Percentiles rank a stretch among this genome's conserved stretches.
Conservation (phyloP, 2,888 invertebrate species). For the Cosmorhoe ocellata region DNA sequence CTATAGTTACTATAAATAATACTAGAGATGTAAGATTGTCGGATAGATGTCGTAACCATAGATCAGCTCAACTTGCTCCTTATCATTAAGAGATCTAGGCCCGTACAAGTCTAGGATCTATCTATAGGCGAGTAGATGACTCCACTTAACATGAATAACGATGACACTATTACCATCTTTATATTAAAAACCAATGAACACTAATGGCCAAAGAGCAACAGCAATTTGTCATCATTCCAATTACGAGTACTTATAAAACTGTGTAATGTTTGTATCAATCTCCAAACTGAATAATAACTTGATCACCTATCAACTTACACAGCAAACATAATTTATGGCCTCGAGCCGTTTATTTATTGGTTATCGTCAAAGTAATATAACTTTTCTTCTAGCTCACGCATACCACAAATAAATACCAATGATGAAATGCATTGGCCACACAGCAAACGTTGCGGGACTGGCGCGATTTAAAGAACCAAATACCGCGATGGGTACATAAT, state of each 20-base stretch:
- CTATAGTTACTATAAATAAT: too few species aligned
- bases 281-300: slow-evolving; percentile 17
- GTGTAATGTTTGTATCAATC: slow-evolving; percentile 14
- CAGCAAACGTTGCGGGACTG: background rate
- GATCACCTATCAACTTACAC: slow-evolving; percentile 26
- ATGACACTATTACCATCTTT: background rate
- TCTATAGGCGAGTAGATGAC: background rate
- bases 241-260: slow-evolving; percentile 5
- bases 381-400: slow-evolving; percentile 12
- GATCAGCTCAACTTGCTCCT: too few species aligned
- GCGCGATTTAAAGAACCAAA: too few species aligned
- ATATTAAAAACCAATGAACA: background rate
- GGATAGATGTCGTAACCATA: too few species aligned
- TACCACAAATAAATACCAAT: slow-evolving; percentile 10
- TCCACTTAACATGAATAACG: background rate
- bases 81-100: too few species aligned
- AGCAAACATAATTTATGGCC: slow-evolving; percentile 26
- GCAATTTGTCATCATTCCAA: slow-evolving; percentile 14
- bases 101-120: too few species aligned
- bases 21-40: too few species aligned
- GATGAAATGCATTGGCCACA: slow-evolving; percentile 1
- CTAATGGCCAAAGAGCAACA: background rate
- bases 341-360: slow-evolving; percentile 23
- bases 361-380: slow-evolving; percentile 26
- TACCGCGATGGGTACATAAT: too few species aligned